Evolutionary conservation across 2,888 invertebrate species (phyloP).

Genomic region (Diplazon laetatorius): DNA sequence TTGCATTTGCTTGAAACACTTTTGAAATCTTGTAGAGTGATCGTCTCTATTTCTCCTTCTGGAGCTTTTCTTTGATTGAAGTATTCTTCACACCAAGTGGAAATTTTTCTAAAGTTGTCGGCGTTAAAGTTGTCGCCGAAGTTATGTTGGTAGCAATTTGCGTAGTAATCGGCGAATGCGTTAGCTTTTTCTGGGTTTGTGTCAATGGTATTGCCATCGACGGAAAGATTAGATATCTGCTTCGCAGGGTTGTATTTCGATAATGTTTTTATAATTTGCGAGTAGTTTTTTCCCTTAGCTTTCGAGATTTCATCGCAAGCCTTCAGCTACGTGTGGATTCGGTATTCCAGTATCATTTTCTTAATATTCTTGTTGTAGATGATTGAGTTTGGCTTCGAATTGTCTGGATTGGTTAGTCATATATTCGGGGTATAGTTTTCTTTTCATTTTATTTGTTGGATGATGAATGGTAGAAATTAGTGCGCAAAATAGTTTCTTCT

Average conservation of each 20-base stretch:
- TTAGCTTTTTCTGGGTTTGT: conserved; percentile 25
- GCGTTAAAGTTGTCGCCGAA: background rate
- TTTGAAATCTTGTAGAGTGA: background rate
- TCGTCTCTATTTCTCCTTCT: background rate
- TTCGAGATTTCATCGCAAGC: conserved; percentile 1
- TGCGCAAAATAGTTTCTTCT: background rate
- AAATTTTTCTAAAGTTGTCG: background rate
- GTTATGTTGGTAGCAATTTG: background rate
- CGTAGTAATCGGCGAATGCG: conserved; percentile 10
- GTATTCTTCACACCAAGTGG: conserved; percentile 15
- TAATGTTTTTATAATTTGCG: conserved; percentile 9
- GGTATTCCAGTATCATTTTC: conserved; percentile 11
- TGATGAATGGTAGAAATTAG: conserved; percentile 15
- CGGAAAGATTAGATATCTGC: background rate
- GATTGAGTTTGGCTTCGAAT: conserved; percentile 8
- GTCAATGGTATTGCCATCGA: background rate
- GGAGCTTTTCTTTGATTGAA: background rate
- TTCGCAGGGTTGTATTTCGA: conserved; percentile 8
- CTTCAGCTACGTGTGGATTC: background rate
- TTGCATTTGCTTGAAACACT: background rate
- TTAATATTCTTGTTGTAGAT: background rate
- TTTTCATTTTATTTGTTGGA: conserved; percentile 15
- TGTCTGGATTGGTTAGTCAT: background rate
- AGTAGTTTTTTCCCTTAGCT: conserved; percentile 7
- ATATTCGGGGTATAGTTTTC: conserved; percentile 2